Percentiles rank a stretch among this genome's conserved stretches.
These are phyloP conservation scores for Pycnonotus jocosus DNA, from an alignment of 2,113 vertebrate species.

Conservation along the genomic window DNA sequence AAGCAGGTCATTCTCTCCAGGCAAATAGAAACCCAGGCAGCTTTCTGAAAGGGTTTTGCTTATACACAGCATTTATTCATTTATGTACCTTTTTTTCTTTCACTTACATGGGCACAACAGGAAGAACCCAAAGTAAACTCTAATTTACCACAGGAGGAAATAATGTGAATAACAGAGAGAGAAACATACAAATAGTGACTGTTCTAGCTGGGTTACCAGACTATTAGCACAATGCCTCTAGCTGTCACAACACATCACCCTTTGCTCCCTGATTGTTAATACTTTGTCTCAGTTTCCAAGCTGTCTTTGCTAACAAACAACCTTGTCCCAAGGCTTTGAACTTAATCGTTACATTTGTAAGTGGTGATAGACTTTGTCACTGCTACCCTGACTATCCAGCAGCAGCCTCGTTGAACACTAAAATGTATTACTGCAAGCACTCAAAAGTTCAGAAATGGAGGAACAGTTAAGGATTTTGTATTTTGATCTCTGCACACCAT, in stretches of 20 bases:
- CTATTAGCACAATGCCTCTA: neutral
- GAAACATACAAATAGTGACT: neutral
- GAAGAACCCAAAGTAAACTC: neutral
- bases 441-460: neutral
- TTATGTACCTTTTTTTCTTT: neutral
- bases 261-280: constrained; percentile 29
- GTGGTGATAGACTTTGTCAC: constrained; percentile 66
- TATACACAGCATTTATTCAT: neutral
- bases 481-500: neutral
- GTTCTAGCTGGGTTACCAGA: neutral
- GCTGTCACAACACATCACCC: constrained; percentile 26
- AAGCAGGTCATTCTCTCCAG: neutral
- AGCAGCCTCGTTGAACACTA: neutral
- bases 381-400: neutral
- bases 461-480: neutral
- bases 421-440: neutral
- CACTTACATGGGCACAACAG: neutral
- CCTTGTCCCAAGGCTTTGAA: constrained; percentile 76
- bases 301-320: constrained; percentile 60
- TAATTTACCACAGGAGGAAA: neutral
- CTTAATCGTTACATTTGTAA: constrained; percentile 59
- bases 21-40: neutral
- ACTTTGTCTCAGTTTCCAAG: constrained; percentile 53
- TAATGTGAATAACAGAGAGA: neutral
- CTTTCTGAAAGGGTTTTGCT: neutral